phyloP scores from a whole-genome alignment of 2,888 invertebrate species.

The Stramonita haemastoma region DNA sequence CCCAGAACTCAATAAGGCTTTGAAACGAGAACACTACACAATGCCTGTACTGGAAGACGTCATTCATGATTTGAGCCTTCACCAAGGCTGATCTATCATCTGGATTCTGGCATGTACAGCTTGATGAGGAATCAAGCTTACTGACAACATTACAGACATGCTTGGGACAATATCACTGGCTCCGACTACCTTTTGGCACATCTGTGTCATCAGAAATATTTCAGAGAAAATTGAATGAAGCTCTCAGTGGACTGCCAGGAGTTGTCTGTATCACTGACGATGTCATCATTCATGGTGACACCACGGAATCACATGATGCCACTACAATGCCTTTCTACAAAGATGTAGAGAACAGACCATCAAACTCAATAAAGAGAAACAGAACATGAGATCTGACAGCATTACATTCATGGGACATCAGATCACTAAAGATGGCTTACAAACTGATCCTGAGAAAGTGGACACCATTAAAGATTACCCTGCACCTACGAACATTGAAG shows the following conservation, averaged over 20 bases:
- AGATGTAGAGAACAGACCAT: constrained; percentile 47
- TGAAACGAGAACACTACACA: constrained; percentile 46
- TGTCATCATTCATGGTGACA: constrained; percentile 48
- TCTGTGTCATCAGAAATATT: constrained; percentile 52
- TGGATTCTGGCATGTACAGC: constrained; percentile 51
- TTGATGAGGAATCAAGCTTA: constrained; percentile 51
- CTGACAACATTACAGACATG: constrained; percentile 49
- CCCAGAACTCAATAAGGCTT: constrained; percentile 35
- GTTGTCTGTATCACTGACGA: constrained; percentile 52
- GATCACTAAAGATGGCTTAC: constrained; percentile 46
- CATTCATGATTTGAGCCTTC: constrained; percentile 49
- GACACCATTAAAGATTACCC: constrained; percentile 48
- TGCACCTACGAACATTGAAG: constrained; percentile 43
- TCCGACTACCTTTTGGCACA: constrained; percentile 50
- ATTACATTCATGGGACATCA: constrained; percentile 49
- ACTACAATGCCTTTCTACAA: constrained; percentile 41
- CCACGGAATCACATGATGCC: constrained; percentile 46
- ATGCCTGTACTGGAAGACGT: constrained; percentile 51
- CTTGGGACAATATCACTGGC: constrained; percentile 51
- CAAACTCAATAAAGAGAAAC: constrained; percentile 46
- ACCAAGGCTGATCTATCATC: constrained; percentile 47
- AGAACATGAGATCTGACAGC: constrained; percentile 2
- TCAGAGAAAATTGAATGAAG: constrained; percentile 49
- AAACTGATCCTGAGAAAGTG: constrained; percentile 50
- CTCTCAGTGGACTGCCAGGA: constrained; percentile 47